Percentiles rank a stretch among this genome's conserved stretches.
These are phyloP conservation scores for Periplaneta americana DNA, from an alignment of 1,140 invertebrate genomes.

Conservation along the genomic window DNA sequence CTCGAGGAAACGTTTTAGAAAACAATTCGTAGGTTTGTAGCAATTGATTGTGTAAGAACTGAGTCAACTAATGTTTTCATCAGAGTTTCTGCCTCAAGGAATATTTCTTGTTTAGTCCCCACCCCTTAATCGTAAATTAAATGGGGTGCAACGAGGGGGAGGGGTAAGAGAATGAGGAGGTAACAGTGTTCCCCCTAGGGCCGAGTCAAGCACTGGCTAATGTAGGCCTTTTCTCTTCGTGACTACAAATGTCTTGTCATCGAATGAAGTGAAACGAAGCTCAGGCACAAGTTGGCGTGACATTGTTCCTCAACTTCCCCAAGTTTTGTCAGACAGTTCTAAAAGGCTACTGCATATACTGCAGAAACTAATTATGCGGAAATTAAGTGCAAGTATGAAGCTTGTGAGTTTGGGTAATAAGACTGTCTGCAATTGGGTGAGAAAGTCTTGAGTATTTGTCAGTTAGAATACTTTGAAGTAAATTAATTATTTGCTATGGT, in stretches of 20 bases:
- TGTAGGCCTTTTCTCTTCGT: conserved; percentile 33
- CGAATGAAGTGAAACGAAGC: not conserved
- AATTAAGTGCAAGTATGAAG: too few relatives aligned
- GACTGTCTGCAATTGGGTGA: too few relatives aligned
- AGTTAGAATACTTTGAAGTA: too few relatives aligned
- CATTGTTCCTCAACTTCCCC: not conserved
- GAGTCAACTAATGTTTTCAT: not conserved
- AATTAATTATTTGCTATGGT: too few relatives aligned
- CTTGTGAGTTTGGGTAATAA: too few relatives aligned
- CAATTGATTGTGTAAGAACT: not conserved
- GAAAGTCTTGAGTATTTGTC: too few relatives aligned
- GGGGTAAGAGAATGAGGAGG: conserved; percentile 18
- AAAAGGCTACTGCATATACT: not conserved
- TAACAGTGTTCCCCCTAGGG: conserved; percentile 31
- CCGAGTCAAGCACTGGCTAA: conserved; percentile 32
- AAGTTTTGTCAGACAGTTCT: not conserved
- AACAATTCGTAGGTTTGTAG: not conserved
- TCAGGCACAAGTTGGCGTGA: not conserved
- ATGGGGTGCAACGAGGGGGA: not conserved
- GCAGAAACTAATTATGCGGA: not conserved
- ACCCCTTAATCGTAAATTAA: not conserved
- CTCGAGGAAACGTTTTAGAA: too few relatives aligned
- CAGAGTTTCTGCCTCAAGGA: not conserved
- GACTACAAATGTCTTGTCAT: not conserved
- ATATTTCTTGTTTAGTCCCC: not conserved